A percentile compares a stretch with the other conserved stretches of the same genome.
Evolutionary conservation across 2,797 vertebrate species (phyloP).

Genomic region (Apogon hyalosoma): DNA sequence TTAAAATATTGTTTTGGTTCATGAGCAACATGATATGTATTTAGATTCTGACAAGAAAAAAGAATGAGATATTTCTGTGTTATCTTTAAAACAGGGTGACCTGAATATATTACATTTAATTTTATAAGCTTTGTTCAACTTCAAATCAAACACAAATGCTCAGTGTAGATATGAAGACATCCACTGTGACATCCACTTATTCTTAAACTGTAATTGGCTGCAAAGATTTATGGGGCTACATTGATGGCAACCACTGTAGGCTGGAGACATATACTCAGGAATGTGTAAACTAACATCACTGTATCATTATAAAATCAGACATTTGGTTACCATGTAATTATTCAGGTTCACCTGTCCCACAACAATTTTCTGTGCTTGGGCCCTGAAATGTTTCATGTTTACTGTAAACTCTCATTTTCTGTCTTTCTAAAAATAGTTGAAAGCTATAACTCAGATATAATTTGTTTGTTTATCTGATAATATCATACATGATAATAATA

Average conservation of each 20-base stretch:
- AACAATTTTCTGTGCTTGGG: slow-evolving; percentile 4
- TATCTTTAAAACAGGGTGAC: not conserved
- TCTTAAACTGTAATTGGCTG: not conserved
- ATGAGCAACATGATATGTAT: not conserved
- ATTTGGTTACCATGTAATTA: slow-evolving; percentile 33
- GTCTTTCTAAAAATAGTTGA: not conserved
- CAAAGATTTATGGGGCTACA: not conserved
- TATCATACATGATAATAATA: not conserved
- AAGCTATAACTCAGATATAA: not conserved
- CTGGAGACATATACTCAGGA: slow-evolving; percentile 16
- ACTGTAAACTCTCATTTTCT: slow-evolving; percentile 4
- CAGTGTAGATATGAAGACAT: not conserved
- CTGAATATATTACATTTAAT: no score
- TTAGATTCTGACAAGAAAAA: not conserved
- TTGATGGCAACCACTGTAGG: slow-evolving; percentile 7
- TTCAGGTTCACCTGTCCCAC: slow-evolving; percentile 16
- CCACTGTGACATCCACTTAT: not conserved
- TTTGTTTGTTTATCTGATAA: not conserved
- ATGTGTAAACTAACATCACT: slow-evolving; percentile 11
- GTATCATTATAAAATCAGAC: slow-evolving; percentile 30
- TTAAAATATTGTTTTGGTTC: not conserved
- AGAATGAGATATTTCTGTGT: not conserved
- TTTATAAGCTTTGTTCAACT: no score
- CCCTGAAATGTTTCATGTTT: slow-evolving; percentile 12
- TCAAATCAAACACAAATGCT: not conserved